phyloP scores from a whole-genome alignment of 2,797 vertebrate species.

The Nyctibius grandis region DNA sequence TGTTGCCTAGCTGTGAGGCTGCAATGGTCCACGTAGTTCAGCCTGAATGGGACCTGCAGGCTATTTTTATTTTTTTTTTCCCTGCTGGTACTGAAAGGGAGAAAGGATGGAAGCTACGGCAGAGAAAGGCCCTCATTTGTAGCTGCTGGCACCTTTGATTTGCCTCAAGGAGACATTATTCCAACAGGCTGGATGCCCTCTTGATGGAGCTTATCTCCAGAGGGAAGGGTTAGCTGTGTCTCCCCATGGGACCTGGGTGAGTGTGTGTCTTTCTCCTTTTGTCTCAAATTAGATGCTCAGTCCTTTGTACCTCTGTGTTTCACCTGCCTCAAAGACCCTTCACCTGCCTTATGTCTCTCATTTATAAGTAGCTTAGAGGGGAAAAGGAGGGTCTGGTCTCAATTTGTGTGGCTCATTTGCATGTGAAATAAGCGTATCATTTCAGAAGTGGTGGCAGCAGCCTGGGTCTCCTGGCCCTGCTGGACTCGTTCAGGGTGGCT shows the following conservation, averaged over 20 bases:
- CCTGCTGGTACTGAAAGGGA: background rate
- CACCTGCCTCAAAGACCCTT: background rate
- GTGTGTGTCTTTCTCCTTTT: background rate
- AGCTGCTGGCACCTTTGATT: background rate
- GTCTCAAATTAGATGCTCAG: background rate
- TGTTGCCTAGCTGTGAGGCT: background rate
- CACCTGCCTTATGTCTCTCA: background rate
- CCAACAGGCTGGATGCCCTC: background rate
- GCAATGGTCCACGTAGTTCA: background rate
- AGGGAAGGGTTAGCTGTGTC: background rate
- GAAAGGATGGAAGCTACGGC: background rate
- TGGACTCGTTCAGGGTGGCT: background rate
- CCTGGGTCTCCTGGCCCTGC: rapidly evolving
- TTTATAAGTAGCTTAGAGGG: background rate
- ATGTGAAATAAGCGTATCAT: background rate
- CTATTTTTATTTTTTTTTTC: background rate
- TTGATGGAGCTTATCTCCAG: background rate
- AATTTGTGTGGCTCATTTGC: constrained; percentile 3
- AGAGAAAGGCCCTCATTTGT: background rate
- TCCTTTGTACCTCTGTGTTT: background rate
- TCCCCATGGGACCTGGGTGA: background rate
- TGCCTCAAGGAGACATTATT: background rate
- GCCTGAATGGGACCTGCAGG: background rate
- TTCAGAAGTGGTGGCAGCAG: background rate
- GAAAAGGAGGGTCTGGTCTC: background rate